Evolutionary conservation across 1,140 invertebrate genomes (phyloP).

Genomic region (Phenacoccus solenopsis): DNA sequence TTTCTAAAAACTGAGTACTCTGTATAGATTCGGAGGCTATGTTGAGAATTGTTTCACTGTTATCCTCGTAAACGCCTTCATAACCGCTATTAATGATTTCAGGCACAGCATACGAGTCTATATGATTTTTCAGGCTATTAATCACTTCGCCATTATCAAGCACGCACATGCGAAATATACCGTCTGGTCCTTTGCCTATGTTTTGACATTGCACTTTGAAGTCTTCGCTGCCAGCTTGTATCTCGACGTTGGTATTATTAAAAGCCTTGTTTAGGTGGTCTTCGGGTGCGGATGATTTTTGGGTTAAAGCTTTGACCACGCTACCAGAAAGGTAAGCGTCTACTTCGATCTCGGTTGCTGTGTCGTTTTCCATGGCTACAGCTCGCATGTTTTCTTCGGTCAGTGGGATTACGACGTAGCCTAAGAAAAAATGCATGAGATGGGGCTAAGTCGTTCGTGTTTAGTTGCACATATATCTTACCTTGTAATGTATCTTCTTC

Average conservation of each 20-base stretch:
- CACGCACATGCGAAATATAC: slow-evolving; percentile 20
- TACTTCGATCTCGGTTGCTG: slow-evolving; percentile 19
- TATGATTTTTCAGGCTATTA: slow-evolving; percentile 16
- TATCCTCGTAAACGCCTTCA: slow-evolving; percentile 20
- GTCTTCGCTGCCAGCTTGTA: slow-evolving; percentile 19
- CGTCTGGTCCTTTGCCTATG: slow-evolving; percentile 19
- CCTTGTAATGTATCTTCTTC: not conserved
- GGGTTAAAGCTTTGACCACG: slow-evolving; percentile 16
- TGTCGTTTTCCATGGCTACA: slow-evolving; percentile 10
- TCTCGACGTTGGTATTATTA: slow-evolving; percentile 19
- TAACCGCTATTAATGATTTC: slow-evolving; percentile 18
- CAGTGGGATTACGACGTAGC: slow-evolving; percentile 21
- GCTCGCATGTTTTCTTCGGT: slow-evolving; percentile 20
- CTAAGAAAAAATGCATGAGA: not conserved
- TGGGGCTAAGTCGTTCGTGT: not conserved
- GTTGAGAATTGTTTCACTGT: slow-evolving; percentile 19
- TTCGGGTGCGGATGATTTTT: not conserved
- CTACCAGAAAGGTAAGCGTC: slow-evolving; percentile 21
- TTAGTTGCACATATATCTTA: not conserved
- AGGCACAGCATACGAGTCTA: slow-evolving; percentile 2
- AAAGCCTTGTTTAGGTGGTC: slow-evolving; percentile 5
- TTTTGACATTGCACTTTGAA: slow-evolving; percentile 20
- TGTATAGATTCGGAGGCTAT: slow-evolving; percentile 22
- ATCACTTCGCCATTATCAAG: slow-evolving; percentile 22
- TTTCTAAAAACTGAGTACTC: slow-evolving; percentile 18